Base-by-base conservation (phyloP, 2,888 invertebrate species). In the Acholoe squamosa region DNA sequence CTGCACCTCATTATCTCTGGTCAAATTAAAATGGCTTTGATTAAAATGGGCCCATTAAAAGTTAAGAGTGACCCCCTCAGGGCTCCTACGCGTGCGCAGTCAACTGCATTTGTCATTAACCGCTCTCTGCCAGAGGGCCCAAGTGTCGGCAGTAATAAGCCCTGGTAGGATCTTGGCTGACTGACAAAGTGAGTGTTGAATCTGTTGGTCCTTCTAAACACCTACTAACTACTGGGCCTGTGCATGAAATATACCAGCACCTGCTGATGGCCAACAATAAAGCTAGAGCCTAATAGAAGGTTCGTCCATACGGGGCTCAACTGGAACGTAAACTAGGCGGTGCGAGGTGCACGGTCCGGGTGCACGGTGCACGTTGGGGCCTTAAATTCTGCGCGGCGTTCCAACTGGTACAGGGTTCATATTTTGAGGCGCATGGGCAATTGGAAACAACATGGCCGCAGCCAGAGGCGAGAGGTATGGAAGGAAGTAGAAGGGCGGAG, bases 371-470 rank as follows among this genome's bases (percentile, higher is more conserved):
- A n/a, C n/a, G n/a, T n/a, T n/a, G n/a, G n/a, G n/a, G n/a, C n/a
- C n/a, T n/a, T n/a, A n/a, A n/a, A n/a, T n/a, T n/a, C n/a, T n/a
- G n/a, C n/a, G 52, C 52, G 34, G 43, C 43, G 84, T 84, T 52
- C 84, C 25, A 25, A 84, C 84, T 84, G 84, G 86, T 86, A 54
- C 52, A 54, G 86, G 54, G 86, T 54, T 52, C 86, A 56, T 54
- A 31, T 56, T 52, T 54, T 86, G 14, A 1, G 25, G 56, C 54
- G 86, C 86, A 86, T 28, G 86, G 86, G 86, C 86, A 86, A 86
- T 86, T 86, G 86, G 86, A 86, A 86, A 54, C 56, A 86, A 86
- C 54, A 86, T 54, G 86, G 54, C 86, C 25, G 86, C 43, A 84
- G 84, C 84, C 84, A 51, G 22, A 84, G 84, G 84, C 33, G 84